These are phyloP conservation scores for Elephas maximus DNA, from an alignment of 2,113 vertebrate species.

Conservation along the genomic window DNA sequence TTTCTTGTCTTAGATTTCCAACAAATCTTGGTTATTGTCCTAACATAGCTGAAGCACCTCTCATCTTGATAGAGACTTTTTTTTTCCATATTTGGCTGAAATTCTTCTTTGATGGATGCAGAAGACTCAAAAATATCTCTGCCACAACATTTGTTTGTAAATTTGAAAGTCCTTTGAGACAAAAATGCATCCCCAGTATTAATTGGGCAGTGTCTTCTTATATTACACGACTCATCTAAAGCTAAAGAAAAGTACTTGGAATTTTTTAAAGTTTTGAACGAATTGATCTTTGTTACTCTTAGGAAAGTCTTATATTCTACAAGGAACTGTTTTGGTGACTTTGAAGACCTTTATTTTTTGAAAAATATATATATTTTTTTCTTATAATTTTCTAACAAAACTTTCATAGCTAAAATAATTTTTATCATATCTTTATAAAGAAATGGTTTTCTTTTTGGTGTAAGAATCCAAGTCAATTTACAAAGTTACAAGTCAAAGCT, in stretches of 20 bases:
- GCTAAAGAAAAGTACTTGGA: neutral
- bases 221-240: too few species aligned
- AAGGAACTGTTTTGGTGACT: neutral
- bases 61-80: neutral
- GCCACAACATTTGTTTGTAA: too few species aligned
- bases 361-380: neutral
- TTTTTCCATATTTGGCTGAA: neutral
- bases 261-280: neutral
- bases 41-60: neutral
- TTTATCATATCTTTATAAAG: too few species aligned
- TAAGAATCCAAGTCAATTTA: neutral
- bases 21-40: neutral
- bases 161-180: too few species aligned
- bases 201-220: too few species aligned
- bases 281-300: neutral
- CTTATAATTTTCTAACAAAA: too few species aligned
- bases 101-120: neutral
- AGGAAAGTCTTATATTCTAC: neutral
- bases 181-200: too few species aligned
- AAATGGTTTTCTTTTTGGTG: neutral
- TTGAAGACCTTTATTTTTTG: too few species aligned
- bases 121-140: too few species aligned
- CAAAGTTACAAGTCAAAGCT: neutral
- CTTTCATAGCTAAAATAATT: too few species aligned
- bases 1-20: neutral